Base-by-base conservation (phyloP, 1,140 invertebrate genomes). In the Penaeus chinensis region DNA sequence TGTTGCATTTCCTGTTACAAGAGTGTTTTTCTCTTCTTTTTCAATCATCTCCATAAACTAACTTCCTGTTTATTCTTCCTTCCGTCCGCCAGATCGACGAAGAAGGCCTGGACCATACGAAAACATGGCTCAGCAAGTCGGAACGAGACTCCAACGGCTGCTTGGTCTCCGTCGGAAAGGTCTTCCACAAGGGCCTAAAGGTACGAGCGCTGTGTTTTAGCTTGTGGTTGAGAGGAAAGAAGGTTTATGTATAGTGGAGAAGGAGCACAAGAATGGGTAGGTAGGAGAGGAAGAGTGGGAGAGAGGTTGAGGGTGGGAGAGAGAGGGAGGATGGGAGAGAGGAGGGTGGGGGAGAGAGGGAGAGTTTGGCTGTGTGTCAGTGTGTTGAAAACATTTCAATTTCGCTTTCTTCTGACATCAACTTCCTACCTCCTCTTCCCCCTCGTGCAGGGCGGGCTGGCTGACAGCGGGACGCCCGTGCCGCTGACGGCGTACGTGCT, bases 401-500 rank as follows among this genome's bases (percentile, higher is more conserved):
- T 5, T 71, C 8, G 32, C 8, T 71, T 11, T 13, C 8, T 8
- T 71, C 24, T 71, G 69, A 27, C 32, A 7, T 27, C 24, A 11
- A 3, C 8, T 13, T 10, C 24, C 32, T 8, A 79, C 18, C 42
- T 13, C 8, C 47, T 54, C 47, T 8, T 47, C 60, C 37, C 19
- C 76, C 19, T 18, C 60, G 5, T 20, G 37, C 77, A 24, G 37
- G 37, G 95, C 86, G 95, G 95, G 20, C 92, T 95, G 2, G 93
- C 94, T 82, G 91, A 91, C 13, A 91, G 94, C 8, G 95, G 95
- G 47, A 93, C 94, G 3, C 94, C 92, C 54, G 92, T 94, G 0
- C 94, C 94, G 0, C 91, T 96, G 16, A 95, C 95, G 0, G 95
- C 95, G 0, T 96, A 95, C 91, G 94, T 95, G 63, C 90, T 95